Conservation (phyloP, 1,140 invertebrate species). For the Heliconius eleuchia region DNA sequence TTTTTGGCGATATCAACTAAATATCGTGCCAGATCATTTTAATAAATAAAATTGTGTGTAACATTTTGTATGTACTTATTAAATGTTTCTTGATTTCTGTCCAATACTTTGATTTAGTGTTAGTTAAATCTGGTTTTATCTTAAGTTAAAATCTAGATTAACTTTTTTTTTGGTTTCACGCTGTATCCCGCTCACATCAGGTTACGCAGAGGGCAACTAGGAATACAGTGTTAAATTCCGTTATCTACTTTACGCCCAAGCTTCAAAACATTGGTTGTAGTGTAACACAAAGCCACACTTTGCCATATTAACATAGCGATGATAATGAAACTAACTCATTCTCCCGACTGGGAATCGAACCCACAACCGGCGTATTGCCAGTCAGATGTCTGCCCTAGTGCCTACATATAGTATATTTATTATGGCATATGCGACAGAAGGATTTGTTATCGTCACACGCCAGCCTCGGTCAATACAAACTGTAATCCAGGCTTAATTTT, state of each 20-base stretch:
- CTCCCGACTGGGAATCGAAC: no score
- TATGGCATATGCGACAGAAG: background rate
- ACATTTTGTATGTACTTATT: background rate
- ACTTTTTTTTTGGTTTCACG: background rate
- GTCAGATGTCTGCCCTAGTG: no score
- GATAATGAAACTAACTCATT: no score
- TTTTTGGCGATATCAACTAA: conserved; percentile 12
- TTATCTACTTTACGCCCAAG: no score
- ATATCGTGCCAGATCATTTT: conserved; percentile 1
- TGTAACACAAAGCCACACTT: no score
- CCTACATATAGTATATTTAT: background rate
- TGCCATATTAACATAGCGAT: no score
- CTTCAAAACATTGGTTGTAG: no score
- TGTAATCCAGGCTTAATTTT: conserved; percentile 5
- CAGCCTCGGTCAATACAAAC: conserved; percentile 13
- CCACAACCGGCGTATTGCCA: no score
- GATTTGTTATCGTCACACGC: conserved; percentile 14
- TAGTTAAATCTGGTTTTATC: background rate
- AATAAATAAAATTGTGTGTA: conserved; percentile 10
- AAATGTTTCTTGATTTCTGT: background rate
- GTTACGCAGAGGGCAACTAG: no score
- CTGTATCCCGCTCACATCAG: no score
- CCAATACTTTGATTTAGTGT: background rate
- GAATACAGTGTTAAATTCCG: no score
- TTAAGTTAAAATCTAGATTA: background rate